phyloP scores from a whole-genome alignment of 2,888 invertebrate species.

The Lasioglossum lativentre region DNA sequence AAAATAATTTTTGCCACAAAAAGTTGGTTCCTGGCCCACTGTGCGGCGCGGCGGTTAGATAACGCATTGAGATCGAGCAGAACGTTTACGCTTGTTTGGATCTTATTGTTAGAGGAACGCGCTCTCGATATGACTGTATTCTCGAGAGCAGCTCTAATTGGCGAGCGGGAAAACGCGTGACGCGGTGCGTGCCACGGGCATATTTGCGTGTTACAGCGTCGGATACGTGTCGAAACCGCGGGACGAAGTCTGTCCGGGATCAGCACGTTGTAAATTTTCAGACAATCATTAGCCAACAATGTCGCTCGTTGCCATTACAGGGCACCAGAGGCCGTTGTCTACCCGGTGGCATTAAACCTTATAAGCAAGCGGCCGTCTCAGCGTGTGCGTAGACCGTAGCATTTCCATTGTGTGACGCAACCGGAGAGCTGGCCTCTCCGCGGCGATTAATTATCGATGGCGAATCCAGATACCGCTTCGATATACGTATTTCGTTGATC shows the following conservation, averaged over 20 bases:
- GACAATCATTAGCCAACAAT: constrained; percentile 70
- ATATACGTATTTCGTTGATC: constrained; percentile 52
- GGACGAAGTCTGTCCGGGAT: constrained; percentile 52
- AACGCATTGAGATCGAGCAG: constrained; percentile 22
- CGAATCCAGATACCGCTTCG: constrained; percentile 49
- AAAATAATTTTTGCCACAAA: no score
- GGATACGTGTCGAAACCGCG: constrained; percentile 57
- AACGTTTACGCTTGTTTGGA: constrained; percentile 3
- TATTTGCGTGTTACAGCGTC: neutral
- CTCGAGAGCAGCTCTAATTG: neutral
- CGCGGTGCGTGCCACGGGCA: neutral
- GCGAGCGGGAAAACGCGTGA: neutral
- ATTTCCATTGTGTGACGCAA: constrained; percentile 67
- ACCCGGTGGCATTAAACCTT: constrained; percentile 64
- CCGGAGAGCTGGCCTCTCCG: constrained; percentile 14
- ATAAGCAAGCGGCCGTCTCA: constrained; percentile 54
- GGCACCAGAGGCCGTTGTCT: constrained; percentile 40
- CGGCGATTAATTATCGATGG: constrained; percentile 66
- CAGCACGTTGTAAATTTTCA: constrained; percentile 61
- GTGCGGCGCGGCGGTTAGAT: constrained; percentile 25
- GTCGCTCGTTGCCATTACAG: constrained; percentile 65
- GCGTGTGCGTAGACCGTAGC: constrained; percentile 51
- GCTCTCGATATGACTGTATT: neutral
- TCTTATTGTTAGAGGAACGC: neutral
- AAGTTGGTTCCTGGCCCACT: no score